A percentile compares a stretch with the other conserved stretches of the same genome.
phyloP scores from a whole-genome alignment of 2,797 vertebrate genomes.

The Falco cherrug region DNA sequence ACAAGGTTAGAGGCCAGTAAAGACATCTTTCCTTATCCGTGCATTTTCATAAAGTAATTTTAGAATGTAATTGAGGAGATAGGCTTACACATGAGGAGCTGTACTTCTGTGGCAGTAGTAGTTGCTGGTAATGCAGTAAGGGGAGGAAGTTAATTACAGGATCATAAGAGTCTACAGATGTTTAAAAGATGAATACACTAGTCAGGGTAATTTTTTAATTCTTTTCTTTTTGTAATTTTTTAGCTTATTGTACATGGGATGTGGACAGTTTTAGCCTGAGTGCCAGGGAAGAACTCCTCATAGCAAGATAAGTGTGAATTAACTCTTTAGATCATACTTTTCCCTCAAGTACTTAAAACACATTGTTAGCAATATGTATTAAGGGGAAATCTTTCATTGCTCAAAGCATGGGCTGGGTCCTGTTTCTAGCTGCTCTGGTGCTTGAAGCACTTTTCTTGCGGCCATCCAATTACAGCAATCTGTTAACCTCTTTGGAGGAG shows the following conservation, averaged over 20 bases:
- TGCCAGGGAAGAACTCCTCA: background rate
- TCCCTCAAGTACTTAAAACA: background rate
- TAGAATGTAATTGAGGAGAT: background rate
- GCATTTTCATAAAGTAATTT: background rate
- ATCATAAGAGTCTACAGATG: background rate
- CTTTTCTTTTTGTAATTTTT: background rate
- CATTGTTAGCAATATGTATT: background rate
- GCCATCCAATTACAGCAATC: constrained; percentile 48
- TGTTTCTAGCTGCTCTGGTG: background rate
- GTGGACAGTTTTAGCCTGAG: background rate
- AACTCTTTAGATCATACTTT: background rate
- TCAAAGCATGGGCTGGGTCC: background rate
- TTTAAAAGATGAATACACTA: background rate
- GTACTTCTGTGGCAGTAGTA: background rate
- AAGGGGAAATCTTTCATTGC: background rate
- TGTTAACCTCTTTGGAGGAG: constrained; percentile 38
- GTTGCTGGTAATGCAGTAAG: background rate
- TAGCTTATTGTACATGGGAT: background rate
- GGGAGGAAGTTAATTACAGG: background rate
- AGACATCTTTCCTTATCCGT: background rate
- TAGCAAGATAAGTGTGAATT: background rate
- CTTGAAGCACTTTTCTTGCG: constrained; percentile 6
- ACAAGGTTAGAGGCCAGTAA: background rate
- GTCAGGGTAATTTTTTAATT: background rate
- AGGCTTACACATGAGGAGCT: background rate